A percentile compares a stretch with the other conserved stretches of the same genome.
Conservation (phyloP, 2,113 vertebrate species). For the Chunga burmeisteri region DNA sequence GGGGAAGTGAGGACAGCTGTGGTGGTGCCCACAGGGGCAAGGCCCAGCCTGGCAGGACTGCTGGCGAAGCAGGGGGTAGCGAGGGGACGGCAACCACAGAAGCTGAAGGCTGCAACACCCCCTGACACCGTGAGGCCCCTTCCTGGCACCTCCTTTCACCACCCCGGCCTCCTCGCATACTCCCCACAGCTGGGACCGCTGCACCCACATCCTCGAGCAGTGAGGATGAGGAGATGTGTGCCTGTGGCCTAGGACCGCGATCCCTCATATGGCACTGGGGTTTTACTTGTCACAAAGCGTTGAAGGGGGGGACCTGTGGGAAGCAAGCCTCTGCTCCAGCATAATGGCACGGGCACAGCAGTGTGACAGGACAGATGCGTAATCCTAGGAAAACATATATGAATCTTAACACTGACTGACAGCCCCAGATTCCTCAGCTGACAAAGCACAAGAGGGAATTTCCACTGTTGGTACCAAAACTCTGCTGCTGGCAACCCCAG, state of each 20-base stretch:
- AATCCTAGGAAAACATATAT: not conserved
- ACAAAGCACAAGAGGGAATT: not conserved
- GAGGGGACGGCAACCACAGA: not conserved
- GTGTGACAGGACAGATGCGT: not conserved
- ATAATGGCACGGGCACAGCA: fast-evolving
- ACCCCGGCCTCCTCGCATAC: fast-evolving
- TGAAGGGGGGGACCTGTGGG: not conserved
- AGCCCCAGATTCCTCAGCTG: not conserved
- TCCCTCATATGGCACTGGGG: fast-evolving
- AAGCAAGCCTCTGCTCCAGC: not conserved
- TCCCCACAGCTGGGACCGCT: fast-evolving
- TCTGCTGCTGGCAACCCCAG: not conserved
- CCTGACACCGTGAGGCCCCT: fast-evolving
- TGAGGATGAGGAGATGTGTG: fast-evolving
- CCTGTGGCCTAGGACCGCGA: fast-evolving
- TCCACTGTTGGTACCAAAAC: not conserved
- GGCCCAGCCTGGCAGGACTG: not conserved
- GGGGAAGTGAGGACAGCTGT: not conserved
- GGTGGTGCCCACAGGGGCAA: not conserved
- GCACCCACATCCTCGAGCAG: not conserved
- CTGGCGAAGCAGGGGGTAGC: fast-evolving
- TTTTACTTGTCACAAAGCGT: fast-evolving
- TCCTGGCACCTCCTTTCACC: not conserved
- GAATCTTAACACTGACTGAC: not conserved
- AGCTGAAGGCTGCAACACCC: not conserved